Evolutionary conservation across 2,888 invertebrate species (phyloP).

Genomic region (Drosophila mimica): DNA sequence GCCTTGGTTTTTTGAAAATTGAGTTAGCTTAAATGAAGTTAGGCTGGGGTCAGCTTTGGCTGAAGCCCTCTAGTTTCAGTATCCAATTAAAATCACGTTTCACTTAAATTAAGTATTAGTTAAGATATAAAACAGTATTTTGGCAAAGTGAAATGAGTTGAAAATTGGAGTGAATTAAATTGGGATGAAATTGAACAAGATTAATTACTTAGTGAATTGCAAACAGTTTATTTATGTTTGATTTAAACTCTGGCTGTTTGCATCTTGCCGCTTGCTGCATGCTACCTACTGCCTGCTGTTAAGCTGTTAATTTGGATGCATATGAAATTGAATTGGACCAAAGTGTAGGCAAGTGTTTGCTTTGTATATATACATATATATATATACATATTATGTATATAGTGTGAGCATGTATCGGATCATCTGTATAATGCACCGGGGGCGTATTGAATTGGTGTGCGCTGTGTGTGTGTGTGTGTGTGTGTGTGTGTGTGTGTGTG

Average conservation of each 20-base stretch:
- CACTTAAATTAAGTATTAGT: not conserved
- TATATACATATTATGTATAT: not conserved
- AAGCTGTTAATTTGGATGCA: conserved; percentile 22
- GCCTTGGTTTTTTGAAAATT: not conserved
- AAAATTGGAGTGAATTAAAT: not conserved
- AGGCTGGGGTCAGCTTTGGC: not conserved
- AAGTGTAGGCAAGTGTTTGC: conserved; percentile 24
- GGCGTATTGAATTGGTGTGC: conserved; percentile 27
- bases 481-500: conserved; percentile 2
- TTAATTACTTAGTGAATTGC: conserved; percentile 11
- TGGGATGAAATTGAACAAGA: not conserved
- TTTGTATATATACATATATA: not conserved
- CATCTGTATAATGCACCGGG: conserved; percentile 18
- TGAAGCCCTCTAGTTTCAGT: no score
- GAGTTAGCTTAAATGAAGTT: not conserved
- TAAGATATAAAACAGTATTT: not conserved
- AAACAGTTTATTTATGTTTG: not conserved
- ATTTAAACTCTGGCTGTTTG: not conserved
- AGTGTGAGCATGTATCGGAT: conserved; percentile 11
- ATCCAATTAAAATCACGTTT: not conserved
- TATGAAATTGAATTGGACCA: conserved; percentile 18
- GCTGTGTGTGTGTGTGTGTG: not conserved
- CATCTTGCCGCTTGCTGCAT: no score
- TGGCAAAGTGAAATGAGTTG: not conserved
- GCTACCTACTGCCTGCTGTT: conserved; percentile 1